Conservation (phyloP, 2,797 vertebrate species). For the Psittacula echo region DNA sequence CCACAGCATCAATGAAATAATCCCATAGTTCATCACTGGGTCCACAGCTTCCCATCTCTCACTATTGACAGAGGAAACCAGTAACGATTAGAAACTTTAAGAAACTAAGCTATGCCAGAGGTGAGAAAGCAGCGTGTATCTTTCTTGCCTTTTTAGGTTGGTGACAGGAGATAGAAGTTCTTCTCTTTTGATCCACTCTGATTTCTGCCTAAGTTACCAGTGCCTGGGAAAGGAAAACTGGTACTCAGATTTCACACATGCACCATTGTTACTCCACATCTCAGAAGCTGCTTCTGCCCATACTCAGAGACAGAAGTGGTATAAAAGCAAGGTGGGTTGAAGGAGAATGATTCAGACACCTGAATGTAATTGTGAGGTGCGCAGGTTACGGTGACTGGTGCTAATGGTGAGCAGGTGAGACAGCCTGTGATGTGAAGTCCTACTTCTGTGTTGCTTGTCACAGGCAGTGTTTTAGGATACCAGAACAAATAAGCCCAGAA, state of each 20-base stretch:
- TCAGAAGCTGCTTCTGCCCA: background rate
- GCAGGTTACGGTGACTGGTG: background rate
- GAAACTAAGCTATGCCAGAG: background rate
- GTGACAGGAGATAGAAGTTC: background rate
- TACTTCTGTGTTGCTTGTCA: background rate
- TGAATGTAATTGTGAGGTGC: background rate
- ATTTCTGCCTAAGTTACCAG: background rate
- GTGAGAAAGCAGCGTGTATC: background rate
- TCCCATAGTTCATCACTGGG: background rate
- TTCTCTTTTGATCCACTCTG: background rate
- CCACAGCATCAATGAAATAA: background rate
- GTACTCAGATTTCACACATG: background rate
- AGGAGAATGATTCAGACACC: background rate
- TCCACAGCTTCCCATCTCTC: background rate
- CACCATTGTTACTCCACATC: fast-evolving
- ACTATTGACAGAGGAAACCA: background rate
- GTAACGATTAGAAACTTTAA: background rate
- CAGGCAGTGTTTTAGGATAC: background rate
- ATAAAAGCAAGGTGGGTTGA: background rate
- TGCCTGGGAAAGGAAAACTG: background rate
- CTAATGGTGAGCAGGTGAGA: background rate
- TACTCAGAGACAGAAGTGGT: background rate
- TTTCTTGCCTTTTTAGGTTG: background rate
- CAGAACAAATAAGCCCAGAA: background rate
- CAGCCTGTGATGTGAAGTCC: background rate